Base-by-base conservation (phyloP, 2,797 vertebrate species). In the Todus mexicanus region DNA sequence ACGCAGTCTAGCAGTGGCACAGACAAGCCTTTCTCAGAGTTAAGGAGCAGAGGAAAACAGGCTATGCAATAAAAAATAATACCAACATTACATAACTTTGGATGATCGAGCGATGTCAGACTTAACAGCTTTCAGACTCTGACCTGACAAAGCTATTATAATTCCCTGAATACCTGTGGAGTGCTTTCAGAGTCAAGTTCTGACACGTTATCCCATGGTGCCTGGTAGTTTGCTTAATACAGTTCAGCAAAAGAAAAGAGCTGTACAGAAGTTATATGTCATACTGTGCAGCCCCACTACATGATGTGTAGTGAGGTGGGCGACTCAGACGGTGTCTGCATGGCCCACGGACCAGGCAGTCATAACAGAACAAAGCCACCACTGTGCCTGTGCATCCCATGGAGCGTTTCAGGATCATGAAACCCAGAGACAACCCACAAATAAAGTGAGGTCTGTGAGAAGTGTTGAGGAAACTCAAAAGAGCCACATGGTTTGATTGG, bases 291-390 rank as follows among this genome's bases (percentile, higher is more conserved):
- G 33, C 20, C 18, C 65, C 1, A 1, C 7, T 2, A 2, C 2
- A 2, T 29, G 63, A 42, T 2, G 1, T 22, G 29, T 48, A 35
- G 54, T 1, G 3, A 76, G 13, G 17, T 25, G 45, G 17, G 11
- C 26, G 22, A 31, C 69, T 6, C 2, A 4, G 43, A 66, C 1
- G 1, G 4, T 4, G 22, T 18, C 38, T 5, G 0, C 8, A 5
- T 5, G 12, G 61, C 12, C 35, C 57, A 43, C 0, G 0, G 50
- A 31, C 10, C 70, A 76, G 69, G 25, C 38, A 26, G 26, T 9
- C 1, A 0, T 29, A 63, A 35, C 40, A 48, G 19, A 59, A 40
- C 11, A 9, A 86, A 31, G 15, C 12, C n/a, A 43, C 23, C 0
- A 0, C 42, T 50, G 26, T 43, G 23, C 60, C 60, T 66, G 35